Evolutionary conservation across 2,113 vertebrate genomes (phyloP), one percentile per base, ranked within the genome.

Genomic region (Burhinus oedicnemus): DNA sequence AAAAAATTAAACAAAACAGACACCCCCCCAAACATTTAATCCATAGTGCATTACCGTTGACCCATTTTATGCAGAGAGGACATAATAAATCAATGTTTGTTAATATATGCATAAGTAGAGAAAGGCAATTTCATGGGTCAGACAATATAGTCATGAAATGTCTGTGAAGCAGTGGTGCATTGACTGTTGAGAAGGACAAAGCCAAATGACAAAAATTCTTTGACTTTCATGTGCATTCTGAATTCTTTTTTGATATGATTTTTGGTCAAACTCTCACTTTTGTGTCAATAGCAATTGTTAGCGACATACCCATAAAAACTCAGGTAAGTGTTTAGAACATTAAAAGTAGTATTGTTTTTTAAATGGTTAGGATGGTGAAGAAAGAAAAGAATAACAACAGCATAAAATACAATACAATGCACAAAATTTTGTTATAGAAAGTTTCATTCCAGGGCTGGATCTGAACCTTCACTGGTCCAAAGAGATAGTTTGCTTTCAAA

Each of bases 21-120:
- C 47, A 72, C 32, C 18, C 4, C 44, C 11, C 27, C 42, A 69
- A 81, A 15, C 19, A 88, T 83, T 96, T 93, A 94, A 64, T 82
- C 12, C 60, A 87, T 40, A 74, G 32, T 87, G 19, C 19, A 55
- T 86, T 86, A 66, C 13, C 69, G 34, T 32, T 89, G 71, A 45
- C 83, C 58, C 29, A 52, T 77, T 76, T 80, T 74, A 66, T 65
- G 16, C 12, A 68, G 32, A 51, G 45, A 95, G 91, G 74, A 93
- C 87, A 89, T 18, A 62, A 85, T 62, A 96, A 97, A 97, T 97
- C 81, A 93, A 81, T 92, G 81, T 90, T 87, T 97, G 85, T 90
- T 95, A 55, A 57, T 58, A 71, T 92, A 80, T 76, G 78, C 92
- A 75, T 70, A 93, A 92, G n/a, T 26, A 81, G 57, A 83, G 94